Evolutionary conservation across 2,113 vertebrate genomes (phyloP).

Genomic region (Mesembrinibis cayennensis): DNA sequence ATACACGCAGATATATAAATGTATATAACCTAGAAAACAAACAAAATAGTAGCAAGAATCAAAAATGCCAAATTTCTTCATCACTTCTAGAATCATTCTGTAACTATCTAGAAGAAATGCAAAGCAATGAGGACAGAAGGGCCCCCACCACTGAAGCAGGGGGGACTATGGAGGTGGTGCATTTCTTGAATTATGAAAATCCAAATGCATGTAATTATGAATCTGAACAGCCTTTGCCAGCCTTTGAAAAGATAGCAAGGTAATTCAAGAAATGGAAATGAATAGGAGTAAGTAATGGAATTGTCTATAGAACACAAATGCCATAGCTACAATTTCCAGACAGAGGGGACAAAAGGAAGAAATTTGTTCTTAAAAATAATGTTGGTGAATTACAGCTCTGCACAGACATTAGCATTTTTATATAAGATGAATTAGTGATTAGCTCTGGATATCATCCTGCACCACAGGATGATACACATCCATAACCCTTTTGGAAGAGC

Average conservation of each 20-base stretch:
- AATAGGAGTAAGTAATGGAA: not conserved
- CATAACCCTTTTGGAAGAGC: not conserved
- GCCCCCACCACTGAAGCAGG: accelerated
- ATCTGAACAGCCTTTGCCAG: not conserved
- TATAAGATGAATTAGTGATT: not conserved
- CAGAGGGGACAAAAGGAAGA: not conserved
- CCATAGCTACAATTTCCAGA: not conserved
- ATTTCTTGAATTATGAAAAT: not conserved
- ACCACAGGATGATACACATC: not conserved
- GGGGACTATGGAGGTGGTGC: too few species aligned
- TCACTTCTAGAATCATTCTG: not conserved
- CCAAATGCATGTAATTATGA: not conserved
- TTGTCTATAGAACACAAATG: not conserved
- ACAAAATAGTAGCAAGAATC: not conserved
- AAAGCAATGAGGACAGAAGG: not conserved
- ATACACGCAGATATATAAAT: not conserved
- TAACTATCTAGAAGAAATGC: not conserved
- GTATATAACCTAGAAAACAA: not conserved
- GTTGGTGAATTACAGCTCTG: not conserved
- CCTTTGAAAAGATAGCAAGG: not conserved
- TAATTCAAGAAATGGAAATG: not conserved
- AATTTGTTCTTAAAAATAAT: not conserved
- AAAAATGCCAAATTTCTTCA: not conserved
- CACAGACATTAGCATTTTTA: not conserved
- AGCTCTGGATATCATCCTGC: not conserved